Evolutionary conservation across 2,888 invertebrate species (phyloP).

Genomic region (Thyatira batis): DNA sequence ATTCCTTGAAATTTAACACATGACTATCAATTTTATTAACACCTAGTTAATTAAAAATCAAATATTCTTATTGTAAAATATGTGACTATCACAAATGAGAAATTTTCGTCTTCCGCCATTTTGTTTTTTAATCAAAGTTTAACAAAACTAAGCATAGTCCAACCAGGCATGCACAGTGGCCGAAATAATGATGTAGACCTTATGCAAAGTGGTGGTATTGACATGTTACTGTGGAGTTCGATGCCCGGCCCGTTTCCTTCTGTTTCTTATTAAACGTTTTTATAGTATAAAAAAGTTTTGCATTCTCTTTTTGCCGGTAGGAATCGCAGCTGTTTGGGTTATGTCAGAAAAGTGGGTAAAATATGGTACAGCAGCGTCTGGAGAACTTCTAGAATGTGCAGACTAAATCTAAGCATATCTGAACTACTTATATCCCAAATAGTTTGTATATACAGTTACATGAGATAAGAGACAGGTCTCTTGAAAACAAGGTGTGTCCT

Average conservation of each 20-base stretch:
- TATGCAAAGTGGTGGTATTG: conserved; percentile 74
- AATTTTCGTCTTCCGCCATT: background rate
- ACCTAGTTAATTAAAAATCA: no score
- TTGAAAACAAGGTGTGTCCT: no score
- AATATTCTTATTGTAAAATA: no score
- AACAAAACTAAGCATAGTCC: conserved; percentile 9
- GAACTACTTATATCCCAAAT: no score
- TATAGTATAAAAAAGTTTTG: conserved; percentile 39
- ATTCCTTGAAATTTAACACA: no score
- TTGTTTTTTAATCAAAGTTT: conserved; percentile 16
- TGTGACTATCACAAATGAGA: no score
- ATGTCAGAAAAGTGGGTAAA: conserved; percentile 18
- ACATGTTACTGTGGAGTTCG: conserved; percentile 70
- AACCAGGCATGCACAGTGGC: conserved; percentile 15
- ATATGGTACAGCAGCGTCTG: background rate
- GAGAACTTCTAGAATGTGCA: no score
- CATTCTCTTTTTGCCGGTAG: conserved; percentile 30
- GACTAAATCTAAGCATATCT: no score
- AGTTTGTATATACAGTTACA: no score
- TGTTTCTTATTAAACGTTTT: conserved; percentile 58
- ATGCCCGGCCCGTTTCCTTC: conserved; percentile 61
- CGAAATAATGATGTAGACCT: conserved; percentile 74
- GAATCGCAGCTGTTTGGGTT: conserved; percentile 34
- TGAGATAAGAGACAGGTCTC: no score
- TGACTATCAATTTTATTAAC: no score